Percentiles rank a stretch among this genome's conserved stretches.
Conservation (phyloP, 1,140 invertebrate species). For the Hestina assimilis region DNA sequence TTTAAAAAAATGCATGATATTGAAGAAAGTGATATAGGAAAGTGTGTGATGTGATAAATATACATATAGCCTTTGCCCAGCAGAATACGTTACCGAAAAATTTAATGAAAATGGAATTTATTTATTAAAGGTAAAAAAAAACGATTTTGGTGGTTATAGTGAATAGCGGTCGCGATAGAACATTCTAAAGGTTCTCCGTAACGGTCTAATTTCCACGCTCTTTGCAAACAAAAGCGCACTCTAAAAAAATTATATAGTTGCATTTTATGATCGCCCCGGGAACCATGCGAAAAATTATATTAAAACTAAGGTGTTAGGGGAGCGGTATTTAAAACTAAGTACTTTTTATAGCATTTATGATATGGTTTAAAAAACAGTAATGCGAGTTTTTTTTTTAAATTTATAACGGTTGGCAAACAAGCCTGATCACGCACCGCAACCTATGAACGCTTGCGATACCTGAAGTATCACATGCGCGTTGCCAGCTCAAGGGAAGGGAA, state of each 20-base stretch:
- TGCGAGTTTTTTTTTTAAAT: too few relatives aligned
- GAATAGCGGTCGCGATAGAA: constrained; percentile 31
- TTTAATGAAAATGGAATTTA: not conserved
- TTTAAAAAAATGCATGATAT: too few relatives aligned
- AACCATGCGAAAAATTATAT: constrained; percentile 25
- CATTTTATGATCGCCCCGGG: constrained; percentile 23
- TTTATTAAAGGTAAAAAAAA: constrained; percentile 18
- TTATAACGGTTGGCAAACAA: too few relatives aligned
- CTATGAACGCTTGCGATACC: too few relatives aligned
- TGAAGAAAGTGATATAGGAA: too few relatives aligned
- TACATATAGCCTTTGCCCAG: too few relatives aligned
- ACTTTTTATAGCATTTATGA: not conserved
- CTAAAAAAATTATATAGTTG: constrained; percentile 35
- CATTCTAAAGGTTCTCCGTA: constrained; percentile 36
- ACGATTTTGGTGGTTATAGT: constrained; percentile 22
- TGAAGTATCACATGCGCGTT: too few relatives aligned
- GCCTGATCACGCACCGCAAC: too few relatives aligned
- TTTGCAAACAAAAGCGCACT: constrained; percentile 31
- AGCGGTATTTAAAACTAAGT: constrained; percentile 6
- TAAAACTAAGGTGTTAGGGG: constrained; percentile 13
- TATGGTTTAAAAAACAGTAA: not conserved
- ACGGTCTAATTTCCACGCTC: constrained; percentile 40
- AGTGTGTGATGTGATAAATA: too few relatives aligned
- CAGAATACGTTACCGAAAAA: too few relatives aligned
- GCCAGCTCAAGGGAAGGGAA: too few relatives aligned